Percentiles rank a stretch among this genome's conserved stretches.
Conservation (phyloP, 2,888 invertebrate genomes). For the Chrysotoxum bicinctum region DNA sequence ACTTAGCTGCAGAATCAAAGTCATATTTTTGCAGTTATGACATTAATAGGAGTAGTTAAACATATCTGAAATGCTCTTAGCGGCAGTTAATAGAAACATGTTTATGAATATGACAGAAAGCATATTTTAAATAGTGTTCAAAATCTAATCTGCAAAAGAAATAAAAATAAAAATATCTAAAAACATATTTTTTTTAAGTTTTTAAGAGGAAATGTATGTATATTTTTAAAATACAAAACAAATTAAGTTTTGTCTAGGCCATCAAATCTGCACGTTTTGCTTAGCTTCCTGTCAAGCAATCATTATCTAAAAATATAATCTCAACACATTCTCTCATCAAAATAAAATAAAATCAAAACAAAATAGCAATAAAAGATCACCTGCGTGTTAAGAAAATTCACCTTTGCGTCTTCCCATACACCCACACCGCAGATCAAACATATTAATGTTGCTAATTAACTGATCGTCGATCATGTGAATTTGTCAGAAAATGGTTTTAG, state of each 20-base stretch:
- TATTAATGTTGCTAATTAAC: background rate
- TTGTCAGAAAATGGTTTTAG: background rate
- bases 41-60: too few relatives aligned
- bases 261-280: background rate
- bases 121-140: too few relatives aligned
- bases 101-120: too few relatives aligned
- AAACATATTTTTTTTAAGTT: background rate
- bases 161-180: background rate
- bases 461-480: slow-evolving; percentile 20
- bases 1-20: too few relatives aligned
- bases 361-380: slow-evolving; percentile 17
- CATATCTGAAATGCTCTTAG: too few relatives aligned
- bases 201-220: background rate
- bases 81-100: too few relatives aligned
- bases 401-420: background rate
- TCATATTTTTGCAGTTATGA: too few relatives aligned
- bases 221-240: background rate
- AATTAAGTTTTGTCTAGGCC: slow-evolving; percentile 3
- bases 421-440: background rate
- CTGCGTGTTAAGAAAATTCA: background rate
- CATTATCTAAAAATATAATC: background rate
- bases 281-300: background rate
- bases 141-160: background rate
- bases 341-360: slow-evolving; percentile 1
- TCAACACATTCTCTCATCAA: background rate